Conservation (phyloP, 2,797 vertebrate species). For the Urophycis tenuis region DNA sequence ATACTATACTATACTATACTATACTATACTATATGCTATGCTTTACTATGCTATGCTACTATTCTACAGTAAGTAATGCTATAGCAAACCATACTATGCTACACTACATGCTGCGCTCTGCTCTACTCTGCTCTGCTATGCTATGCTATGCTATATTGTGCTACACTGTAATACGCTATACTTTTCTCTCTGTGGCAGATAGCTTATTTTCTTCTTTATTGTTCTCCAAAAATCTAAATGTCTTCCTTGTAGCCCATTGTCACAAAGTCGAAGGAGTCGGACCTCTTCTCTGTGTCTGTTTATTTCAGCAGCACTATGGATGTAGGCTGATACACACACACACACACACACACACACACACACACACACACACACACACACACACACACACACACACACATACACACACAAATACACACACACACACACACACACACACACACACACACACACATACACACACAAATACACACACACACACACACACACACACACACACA, state of each 20-base stretch:
- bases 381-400: background rate
- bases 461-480: constrained; percentile 1
- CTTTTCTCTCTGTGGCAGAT: background rate
- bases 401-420: background rate
- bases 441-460: background rate
- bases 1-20: background rate
- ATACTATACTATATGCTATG: background rate
- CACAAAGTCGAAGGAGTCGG: background rate
- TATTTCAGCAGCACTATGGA: background rate
- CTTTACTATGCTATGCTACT: background rate
- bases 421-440: no score
- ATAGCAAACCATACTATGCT: background rate
- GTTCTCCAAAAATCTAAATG: background rate
- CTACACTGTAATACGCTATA: background rate
- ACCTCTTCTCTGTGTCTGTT: background rate
- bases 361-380: no score
- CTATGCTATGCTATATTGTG: background rate
- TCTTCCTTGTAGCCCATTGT: background rate
- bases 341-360: background rate
- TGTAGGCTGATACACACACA: background rate
- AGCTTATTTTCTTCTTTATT: background rate
- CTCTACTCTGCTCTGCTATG: background rate
- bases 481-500: constrained; percentile 1
- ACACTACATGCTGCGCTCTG: background rate
- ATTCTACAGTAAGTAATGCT: background rate